Evolutionary conservation across 2,888 invertebrate genomes (phyloP).

Genomic region (Petrolisthes cinctipes): DNA sequence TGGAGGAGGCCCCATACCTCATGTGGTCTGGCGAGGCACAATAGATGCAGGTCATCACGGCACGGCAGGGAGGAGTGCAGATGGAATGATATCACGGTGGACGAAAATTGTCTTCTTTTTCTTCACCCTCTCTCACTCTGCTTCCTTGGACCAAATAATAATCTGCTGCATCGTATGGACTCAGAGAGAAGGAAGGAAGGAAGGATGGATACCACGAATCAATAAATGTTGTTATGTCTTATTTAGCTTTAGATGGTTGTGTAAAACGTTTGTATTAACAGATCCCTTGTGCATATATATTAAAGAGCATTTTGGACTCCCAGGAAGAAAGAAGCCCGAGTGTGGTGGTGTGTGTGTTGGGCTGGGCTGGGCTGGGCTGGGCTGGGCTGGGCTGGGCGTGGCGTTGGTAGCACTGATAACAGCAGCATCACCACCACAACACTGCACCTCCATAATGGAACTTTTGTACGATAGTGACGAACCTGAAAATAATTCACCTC

Average conservation of each 20-base stretch:
- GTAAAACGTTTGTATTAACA: too few relatives aligned
- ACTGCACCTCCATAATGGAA: conserved; percentile 42
- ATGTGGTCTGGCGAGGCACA: conserved; percentile 18
- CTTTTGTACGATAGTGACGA: conserved; percentile 45
- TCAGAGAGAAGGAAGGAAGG: too few relatives aligned
- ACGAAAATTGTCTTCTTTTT: conserved; percentile 13
- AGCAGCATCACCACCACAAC: conserved; percentile 12
- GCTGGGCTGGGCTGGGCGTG: conserved; percentile 17
- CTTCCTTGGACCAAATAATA: too few relatives aligned
- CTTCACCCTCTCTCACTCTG: neutral
- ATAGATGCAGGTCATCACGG: conserved; percentile 41
- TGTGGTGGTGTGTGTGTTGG: neutral
- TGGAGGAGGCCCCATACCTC: conserved; percentile 22
- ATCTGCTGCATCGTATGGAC: too few relatives aligned
- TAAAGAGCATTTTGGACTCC: too few relatives aligned
- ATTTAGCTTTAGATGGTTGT: too few relatives aligned
- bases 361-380: neutral
- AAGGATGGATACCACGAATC: too few relatives aligned
- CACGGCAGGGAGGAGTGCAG: conserved; percentile 23
- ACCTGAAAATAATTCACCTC: conserved; percentile 42
- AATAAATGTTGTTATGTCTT: too few relatives aligned
- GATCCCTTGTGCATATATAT: too few relatives aligned
- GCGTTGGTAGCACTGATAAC: conserved; percentile 33
- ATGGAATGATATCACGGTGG: conserved; percentile 40
- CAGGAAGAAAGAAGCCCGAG: too few relatives aligned